Evolutionary conservation across 2,888 invertebrate species (phyloP), one percentile per base, ranked within the genome.

Genomic region (Ctena decussata): DNA sequence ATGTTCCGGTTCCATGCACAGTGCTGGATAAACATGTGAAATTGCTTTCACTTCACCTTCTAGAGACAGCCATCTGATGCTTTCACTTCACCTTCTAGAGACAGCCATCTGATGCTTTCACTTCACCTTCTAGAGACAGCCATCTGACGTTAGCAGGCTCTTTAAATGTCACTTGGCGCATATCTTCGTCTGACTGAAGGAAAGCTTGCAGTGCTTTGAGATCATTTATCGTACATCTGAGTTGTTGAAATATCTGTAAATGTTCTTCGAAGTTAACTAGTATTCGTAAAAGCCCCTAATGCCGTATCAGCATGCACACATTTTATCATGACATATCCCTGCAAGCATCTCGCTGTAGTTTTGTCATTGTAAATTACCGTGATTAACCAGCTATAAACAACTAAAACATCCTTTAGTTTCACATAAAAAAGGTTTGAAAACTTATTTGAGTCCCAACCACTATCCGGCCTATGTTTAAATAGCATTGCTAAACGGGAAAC

Each of bases 101-200:
- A 80, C 60, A 83, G 57, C 83, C 83, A 86, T 18, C 70, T 0
- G 53, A 83, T 83, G 46, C 80, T 82, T n/a, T n/a, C 30, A 86
- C 80, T 27, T 80, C 83, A 57, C 32, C 27, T 35, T 80, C 70
- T 12, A 86, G 24, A 24, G 80, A 80, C 60, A 83, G 57, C 83
- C 83, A 86, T 18, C 70, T 0, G 53, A 83, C 83, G 46, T 77
- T 82, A 6, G 86, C 86, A 41, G 75, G 86, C 69, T 84, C 84
- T 46, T 86, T 84, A 6, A 84, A 71, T 37, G 84, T 75, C 1
- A 82, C 44, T 30, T 84, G 76, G 18, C 70, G 39, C 27, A 78
- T 84, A 21, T 77, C 77, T 3, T 57, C 57, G 30, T 77, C 53
- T 1, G 75, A 46, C 21, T 69, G 69, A 1, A 65, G 5, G 5